Base-by-base conservation (phyloP, 2,113 vertebrate species). In the Malurus melanocephalus region DNA sequence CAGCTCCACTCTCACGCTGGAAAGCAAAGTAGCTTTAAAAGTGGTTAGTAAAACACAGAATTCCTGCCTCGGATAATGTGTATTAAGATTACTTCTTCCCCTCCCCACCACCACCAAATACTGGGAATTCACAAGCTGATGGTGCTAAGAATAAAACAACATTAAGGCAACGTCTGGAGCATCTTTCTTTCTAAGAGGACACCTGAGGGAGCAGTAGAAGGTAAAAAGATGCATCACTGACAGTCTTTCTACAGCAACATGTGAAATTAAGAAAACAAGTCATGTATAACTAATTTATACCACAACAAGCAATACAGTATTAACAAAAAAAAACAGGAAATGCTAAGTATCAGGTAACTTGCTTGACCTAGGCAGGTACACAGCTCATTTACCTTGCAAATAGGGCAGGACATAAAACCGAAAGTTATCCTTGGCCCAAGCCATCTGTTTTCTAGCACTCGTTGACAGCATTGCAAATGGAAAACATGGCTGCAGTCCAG, bases 401-500 rank as follows among this genome's bases (percentile, higher is more conserved):
- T 99, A 43, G 99, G 99, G 97, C 99, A 99, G 80, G 98, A 97
- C 98, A 99, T 99, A 96, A 99, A 99, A 23, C 99, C 99, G 51
- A 99, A 99, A 7, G 99, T 99, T 96, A 99, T 99, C 85, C 99
- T 97, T 61, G 99, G 99, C 43, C 99, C 99, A 43, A 99, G 98
- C 99, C 99, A 99, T 87, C 99, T 98, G 93, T 99, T 99, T 92
- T 99, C 99, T 75, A 99, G 97, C 59, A 99, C 99, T 72, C 98
- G 98, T 2, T 98, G 98, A 92, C 99, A 99, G 91, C 99, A 99
- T 92, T 99, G 99, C 90, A 99, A 98, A 91, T 99, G 99, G 97
- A 99, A 99, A 89, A 99, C 98, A 5, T 99, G 99, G 96, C 98
- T 99, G 96, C 99, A 99, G 96, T 99, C 99, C 98, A 99, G 94